These are phyloP conservation scores for Monochamus saltuarius DNA, from an alignment of 1,140 invertebrate species.

Conservation along the genomic window DNA sequence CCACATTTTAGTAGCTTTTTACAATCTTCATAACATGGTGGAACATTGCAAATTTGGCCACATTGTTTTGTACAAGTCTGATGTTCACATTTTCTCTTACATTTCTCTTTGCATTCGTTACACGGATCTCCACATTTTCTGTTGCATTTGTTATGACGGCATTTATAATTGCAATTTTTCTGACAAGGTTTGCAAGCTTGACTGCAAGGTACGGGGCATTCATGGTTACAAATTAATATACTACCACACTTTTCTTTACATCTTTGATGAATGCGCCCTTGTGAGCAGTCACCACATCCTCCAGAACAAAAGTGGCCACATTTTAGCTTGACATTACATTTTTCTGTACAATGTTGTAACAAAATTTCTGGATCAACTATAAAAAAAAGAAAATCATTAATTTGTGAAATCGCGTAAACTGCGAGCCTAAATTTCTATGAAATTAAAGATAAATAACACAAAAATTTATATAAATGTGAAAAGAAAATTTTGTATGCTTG, in stretches of 20 bases:
- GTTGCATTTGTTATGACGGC: conserved; percentile 59
- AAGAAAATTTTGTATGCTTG: too few relatives aligned
- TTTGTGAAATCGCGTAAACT: too few relatives aligned
- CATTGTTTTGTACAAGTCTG: conserved; percentile 59
- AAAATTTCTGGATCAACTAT: conserved; percentile 31
- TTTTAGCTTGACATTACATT: conserved; percentile 53
- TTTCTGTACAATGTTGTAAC: conserved; percentile 49
- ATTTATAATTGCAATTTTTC: conserved; percentile 59
- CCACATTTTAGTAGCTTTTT: conserved; percentile 54
- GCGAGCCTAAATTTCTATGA: too few relatives aligned
- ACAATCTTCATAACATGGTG: conserved; percentile 46
- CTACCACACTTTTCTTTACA: conserved; percentile 63
- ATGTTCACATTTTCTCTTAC: conserved; percentile 52
- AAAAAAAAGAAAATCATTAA: neutral
- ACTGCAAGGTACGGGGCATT: conserved; percentile 63
- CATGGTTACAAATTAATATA: conserved; percentile 65
- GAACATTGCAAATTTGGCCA: conserved; percentile 55
- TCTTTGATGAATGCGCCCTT: conserved; percentile 62
- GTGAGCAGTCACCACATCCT: conserved; percentile 60
- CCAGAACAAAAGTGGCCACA: conserved; percentile 64
- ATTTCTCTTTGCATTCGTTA: conserved; percentile 54
- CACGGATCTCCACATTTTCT: conserved; percentile 63
- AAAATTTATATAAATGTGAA: too few relatives aligned
- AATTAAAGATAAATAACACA: too few relatives aligned
- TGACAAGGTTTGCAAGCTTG: conserved; percentile 64